A percentile compares a stretch with the other conserved stretches of the same genome.
Conservation (phyloP, 2,797 vertebrate genomes). For the Diplodus puntazzo region DNA sequence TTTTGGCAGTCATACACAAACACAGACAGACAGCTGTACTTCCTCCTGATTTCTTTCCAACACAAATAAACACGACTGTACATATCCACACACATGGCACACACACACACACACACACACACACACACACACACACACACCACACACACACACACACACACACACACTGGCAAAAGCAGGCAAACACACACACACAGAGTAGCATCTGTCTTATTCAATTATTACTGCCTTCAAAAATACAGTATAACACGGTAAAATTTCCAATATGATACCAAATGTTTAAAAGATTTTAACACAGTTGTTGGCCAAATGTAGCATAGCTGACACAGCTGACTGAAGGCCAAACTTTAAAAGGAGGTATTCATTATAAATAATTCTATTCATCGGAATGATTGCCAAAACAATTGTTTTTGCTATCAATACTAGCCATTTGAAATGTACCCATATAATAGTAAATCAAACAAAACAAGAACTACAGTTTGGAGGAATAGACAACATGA, state of each 20-base stretch:
- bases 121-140: neutral
- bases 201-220: slow-evolving; percentile 22
- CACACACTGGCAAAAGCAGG: neutral
- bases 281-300: neutral
- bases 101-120: neutral
- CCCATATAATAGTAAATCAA: neutral
- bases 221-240: slow-evolving; percentile 1
- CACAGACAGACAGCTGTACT: slow-evolving; percentile 50
- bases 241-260: neutral
- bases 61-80: slow-evolving; percentile 33
- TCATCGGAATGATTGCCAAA: neutral
- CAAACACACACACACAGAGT: neutral
- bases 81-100: neutral
- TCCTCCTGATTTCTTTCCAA: slow-evolving; percentile 33
- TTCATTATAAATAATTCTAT: neutral
- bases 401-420: neutral
- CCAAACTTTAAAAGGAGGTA: neutral
- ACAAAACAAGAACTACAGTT: neutral
- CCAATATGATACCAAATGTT: neutral
- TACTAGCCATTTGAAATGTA: neutral
- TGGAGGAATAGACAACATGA: neutral
- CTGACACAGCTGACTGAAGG: neutral
- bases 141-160: neutral
- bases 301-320: neutral
- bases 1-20: slow-evolving; percentile 49